Evolutionary conservation across 2,113 vertebrate genomes (phyloP).

Genomic region (Cisticola juncidis): DNA sequence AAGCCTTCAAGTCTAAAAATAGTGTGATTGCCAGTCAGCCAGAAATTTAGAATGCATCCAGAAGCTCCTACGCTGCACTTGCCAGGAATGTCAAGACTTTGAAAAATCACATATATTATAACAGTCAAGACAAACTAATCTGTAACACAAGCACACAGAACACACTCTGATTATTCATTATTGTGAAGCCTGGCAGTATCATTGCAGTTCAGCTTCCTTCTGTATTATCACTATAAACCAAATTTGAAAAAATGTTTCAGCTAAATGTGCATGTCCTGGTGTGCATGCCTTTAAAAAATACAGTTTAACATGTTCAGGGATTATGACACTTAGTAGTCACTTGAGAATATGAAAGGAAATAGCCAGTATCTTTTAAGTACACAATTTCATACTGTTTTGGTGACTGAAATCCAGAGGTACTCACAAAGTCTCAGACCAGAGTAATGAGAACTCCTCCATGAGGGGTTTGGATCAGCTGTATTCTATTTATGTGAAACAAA

Average conservation of each 20-base stretch:
- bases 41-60: constrained; percentile 22
- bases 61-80: constrained; percentile 43
- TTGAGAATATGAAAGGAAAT: neutral
- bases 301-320: neutral
- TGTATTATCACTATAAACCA: neutral
- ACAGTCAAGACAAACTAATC: constrained; percentile 37
- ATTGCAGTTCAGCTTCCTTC: neutral
- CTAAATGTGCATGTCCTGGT: neutral
- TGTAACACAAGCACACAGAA: constrained; percentile 3
- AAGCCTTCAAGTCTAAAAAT: constrained; percentile 35
- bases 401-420: neutral
- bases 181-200: neutral
- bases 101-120: constrained; percentile 29
- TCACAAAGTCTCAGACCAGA: neutral
- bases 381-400: neutral
- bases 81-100: constrained; percentile 56
- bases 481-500: neutral
- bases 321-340: neutral
- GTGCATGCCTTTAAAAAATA: neutral
- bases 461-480: neutral
- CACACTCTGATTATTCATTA: neutral
- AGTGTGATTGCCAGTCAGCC: neutral
- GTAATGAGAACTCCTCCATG: neutral
- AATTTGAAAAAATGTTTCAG: neutral
- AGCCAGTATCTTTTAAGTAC: neutral